Conservation (phyloP, 1,140 invertebrate genomes). For the Phocides pigmalion region DNA sequence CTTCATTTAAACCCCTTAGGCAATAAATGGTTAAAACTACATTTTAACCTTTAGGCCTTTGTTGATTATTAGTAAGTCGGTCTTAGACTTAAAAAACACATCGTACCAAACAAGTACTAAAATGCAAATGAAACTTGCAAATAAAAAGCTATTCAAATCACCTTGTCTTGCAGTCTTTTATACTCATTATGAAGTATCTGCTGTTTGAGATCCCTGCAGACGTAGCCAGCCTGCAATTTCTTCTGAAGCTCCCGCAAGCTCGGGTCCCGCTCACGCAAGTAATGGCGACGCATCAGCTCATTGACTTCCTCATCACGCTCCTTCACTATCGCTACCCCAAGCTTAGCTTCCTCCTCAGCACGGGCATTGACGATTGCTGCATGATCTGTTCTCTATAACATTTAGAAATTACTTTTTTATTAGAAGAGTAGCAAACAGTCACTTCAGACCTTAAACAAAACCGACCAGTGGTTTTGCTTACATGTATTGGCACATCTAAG, state of each 20-base stretch:
- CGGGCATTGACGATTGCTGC: constrained; percentile 67
- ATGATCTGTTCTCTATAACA: constrained; percentile 70
- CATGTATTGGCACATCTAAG: too few species aligned
- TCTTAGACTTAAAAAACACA: too few species aligned
- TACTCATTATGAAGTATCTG: constrained; percentile 75
- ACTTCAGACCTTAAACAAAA: too few species aligned
- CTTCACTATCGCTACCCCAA: constrained; percentile 63
- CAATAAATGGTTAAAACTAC: too few species aligned
- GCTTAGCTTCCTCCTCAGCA: constrained; percentile 59
- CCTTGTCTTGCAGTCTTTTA: constrained; percentile 64
- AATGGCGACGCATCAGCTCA: constrained; percentile 57
- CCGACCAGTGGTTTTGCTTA: too few species aligned
- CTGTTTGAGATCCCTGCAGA: constrained; percentile 63
- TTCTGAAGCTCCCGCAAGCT: constrained; percentile 51
- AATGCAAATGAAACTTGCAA: neutral
- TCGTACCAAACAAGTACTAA: too few species aligned
- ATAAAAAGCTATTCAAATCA: constrained; percentile 29
- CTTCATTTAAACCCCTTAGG: too few species aligned
- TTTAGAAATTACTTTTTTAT: too few species aligned
- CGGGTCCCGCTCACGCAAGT: constrained; percentile 64
- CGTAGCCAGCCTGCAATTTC: constrained; percentile 68
- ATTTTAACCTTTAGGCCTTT: too few species aligned
- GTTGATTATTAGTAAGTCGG: too few species aligned
- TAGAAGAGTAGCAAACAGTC: too few species aligned
- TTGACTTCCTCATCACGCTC: constrained; percentile 52